Evolutionary conservation across 1,140 invertebrate species (phyloP).

Genomic region (Mercenaria mercenaria): DNA sequence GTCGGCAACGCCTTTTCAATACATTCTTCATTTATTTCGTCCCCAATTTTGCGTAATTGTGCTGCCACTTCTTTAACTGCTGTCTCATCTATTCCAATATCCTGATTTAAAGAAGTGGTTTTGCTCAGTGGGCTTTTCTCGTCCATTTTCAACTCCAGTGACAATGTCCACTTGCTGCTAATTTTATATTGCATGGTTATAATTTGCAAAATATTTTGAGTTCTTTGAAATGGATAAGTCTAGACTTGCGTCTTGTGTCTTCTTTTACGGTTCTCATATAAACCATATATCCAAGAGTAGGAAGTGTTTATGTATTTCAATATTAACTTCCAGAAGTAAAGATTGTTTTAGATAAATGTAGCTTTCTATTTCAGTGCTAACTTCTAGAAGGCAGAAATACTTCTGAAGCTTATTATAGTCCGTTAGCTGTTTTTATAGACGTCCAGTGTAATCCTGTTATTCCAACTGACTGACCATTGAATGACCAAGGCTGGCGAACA

Average conservation of each 20-base stretch:
- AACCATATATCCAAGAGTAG: too few relatives aligned
- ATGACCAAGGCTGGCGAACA: neutral
- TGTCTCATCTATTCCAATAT: neutral
- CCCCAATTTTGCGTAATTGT: constrained; percentile 30
- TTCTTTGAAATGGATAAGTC: too few relatives aligned
- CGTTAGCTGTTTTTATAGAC: neutral
- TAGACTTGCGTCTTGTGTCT: too few relatives aligned
- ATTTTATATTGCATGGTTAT: constrained; percentile 41
- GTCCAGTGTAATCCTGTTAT: neutral
- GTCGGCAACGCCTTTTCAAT: neutral
- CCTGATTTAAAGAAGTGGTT: neutral
- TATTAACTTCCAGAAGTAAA: too few relatives aligned
- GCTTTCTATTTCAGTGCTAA: too few relatives aligned
- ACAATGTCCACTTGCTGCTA: constrained; percentile 16
- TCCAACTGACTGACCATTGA: neutral
- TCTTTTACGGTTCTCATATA: too few relatives aligned
- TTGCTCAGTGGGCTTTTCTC: neutral
- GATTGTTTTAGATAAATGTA: too few relatives aligned
- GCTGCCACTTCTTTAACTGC: constrained; percentile 28
- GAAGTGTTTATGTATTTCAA: too few relatives aligned
- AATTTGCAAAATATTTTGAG: too few relatives aligned
- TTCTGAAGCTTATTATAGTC: neutral
- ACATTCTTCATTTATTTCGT: constrained; percentile 41
- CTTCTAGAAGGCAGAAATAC: neutral
- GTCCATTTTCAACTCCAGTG: constrained; percentile 26